Evolutionary conservation across 1,140 invertebrate species (phyloP).

Genomic region (Diorhabda sublineata): DNA sequence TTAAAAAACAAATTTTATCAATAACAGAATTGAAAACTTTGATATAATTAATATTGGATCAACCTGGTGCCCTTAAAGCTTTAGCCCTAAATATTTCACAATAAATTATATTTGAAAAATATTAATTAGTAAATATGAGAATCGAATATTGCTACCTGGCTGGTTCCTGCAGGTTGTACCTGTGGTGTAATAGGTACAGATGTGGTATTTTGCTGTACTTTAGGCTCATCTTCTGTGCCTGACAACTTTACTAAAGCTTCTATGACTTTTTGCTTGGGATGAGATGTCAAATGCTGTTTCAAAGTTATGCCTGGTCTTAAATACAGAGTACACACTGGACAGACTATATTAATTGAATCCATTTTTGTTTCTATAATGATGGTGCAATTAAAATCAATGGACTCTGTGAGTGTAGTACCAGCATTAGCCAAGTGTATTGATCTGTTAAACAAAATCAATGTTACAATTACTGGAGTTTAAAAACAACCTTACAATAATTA

Average conservation of each 20-base stretch:
- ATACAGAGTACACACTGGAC: constrained; percentile 78
- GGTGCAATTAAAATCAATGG: not conserved
- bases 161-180: constrained; percentile 13
- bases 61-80: too few relatives aligned
- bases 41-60: too few relatives aligned
- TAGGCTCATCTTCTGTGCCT: constrained; percentile 21
- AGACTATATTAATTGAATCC: constrained; percentile 50
- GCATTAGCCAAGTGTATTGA: constrained; percentile 33
- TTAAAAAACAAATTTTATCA: too few relatives aligned
- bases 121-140: not conserved
- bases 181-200: not conserved
- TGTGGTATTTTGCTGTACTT: constrained; percentile 11
- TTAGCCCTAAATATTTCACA: too few relatives aligned
- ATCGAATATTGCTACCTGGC: constrained; percentile 1
- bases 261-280: constrained; percentile 82
- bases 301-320: constrained; percentile 75
- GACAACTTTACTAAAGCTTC: constrained; percentile 64
- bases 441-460: constrained; percentile 41
- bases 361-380: constrained; percentile 27
- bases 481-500: too few relatives aligned
- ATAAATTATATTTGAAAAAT: too few relatives aligned
- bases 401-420: constrained; percentile 26
- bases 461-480: not conserved
- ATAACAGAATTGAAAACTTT: too few relatives aligned
- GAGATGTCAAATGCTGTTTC: constrained; percentile 73